A percentile compares a stretch with the other conserved stretches of the same genome.
Conservation (phyloP, 2,888 invertebrate species). For the Drosophila austrosaltans region DNA sequence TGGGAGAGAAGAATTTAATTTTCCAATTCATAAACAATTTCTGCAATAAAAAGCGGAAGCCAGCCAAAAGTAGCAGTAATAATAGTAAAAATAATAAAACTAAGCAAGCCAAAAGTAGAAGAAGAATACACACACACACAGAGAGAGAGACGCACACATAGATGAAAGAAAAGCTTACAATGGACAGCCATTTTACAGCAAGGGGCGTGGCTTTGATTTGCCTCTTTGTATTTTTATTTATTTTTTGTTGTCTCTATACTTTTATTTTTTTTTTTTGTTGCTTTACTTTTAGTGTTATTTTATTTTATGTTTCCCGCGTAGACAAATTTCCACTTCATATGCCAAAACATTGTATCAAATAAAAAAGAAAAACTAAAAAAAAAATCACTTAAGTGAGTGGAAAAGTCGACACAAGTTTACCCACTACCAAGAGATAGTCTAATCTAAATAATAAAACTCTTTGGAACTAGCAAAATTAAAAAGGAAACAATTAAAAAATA, state of each 20-base stretch:
- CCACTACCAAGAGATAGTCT: neutral
- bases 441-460: too few relatives aligned
- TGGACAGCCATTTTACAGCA: constrained; percentile 16
- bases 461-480: too few relatives aligned
- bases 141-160: constrained; percentile 27
- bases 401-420: neutral
- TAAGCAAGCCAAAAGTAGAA: constrained; percentile 22
- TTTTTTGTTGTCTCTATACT: constrained; percentile 5
- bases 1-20: constrained; percentile 68
- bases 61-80: constrained; percentile 61
- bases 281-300: constrained; percentile 37
- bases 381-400: neutral
- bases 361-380: constrained; percentile 6
- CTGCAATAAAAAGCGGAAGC: constrained; percentile 62
- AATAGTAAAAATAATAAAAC: constrained; percentile 62
- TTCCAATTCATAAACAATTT: constrained; percentile 77
- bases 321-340: constrained; percentile 69
- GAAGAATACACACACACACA: constrained; percentile 24
- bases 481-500: too few relatives aligned
- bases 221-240: constrained; percentile 41
- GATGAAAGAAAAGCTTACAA: neutral
- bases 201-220: constrained; percentile 51
- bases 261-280: constrained; percentile 29
- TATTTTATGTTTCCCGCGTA: constrained; percentile 45
- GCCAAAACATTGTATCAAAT: constrained; percentile 46